Evolutionary conservation across 1,140 invertebrate species (phyloP).

Genomic region (Eriosoma lanigerum): DNA sequence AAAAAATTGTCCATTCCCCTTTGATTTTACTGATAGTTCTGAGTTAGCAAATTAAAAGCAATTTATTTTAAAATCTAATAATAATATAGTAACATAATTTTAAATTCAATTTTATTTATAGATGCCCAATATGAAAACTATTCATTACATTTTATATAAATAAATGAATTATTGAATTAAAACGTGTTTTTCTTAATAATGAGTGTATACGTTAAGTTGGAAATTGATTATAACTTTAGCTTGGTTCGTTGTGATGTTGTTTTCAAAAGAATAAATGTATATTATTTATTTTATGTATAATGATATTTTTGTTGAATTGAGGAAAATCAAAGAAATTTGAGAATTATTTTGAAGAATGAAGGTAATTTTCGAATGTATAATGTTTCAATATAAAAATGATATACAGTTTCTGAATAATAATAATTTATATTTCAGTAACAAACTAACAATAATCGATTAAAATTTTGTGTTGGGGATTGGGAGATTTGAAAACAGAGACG

Average conservation of each 20-base stretch:
- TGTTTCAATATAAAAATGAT: constrained; percentile 14
- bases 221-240: too few species aligned
- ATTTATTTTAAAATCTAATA: too few species aligned
- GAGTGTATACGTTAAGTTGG: too few species aligned
- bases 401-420: constrained; percentile 2
- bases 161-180: too few species aligned
- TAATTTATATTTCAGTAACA: constrained; percentile 13
- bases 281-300: constrained; percentile 29
- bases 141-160: too few species aligned
- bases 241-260: neutral
- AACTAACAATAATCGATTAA: neutral
- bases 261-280: neutral
- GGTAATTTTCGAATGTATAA: constrained; percentile 9
- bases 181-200: too few species aligned
- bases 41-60: too few species aligned
- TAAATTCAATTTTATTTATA: too few species aligned
- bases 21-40: too few species aligned
- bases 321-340: constrained; percentile 10
- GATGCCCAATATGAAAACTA: too few species aligned
- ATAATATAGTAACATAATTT: too few species aligned
- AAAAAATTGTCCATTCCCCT: too few species aligned
- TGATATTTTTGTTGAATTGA: neutral
- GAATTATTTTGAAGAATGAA: neutral
- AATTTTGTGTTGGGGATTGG: neutral
- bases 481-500: neutral